Base-by-base conservation (phyloP, 2,888 invertebrate genomes). In the Lochmaea capreae region DNA sequence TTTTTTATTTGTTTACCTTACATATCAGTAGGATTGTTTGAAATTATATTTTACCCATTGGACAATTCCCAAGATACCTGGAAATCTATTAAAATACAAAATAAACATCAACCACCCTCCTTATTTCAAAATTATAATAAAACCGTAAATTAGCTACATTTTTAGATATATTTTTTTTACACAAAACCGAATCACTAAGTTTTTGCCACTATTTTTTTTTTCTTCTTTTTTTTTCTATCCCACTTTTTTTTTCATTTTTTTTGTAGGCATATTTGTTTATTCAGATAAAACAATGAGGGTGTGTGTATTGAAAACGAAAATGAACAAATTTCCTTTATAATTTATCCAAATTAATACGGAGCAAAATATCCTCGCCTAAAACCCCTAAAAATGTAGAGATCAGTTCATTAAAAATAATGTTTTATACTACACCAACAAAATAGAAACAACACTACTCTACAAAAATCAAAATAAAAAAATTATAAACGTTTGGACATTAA, bases 341-440 rank as follows among this genome's bases (percentile, higher is more conserved):
- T 79, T 78, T 78, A 63, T 42, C 49, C 67, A 62, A 46, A 67
- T 92, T 91, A 93, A 90, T 93, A 93, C 81, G 92, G 92, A 85
- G 89, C 89, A 88, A 91, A 93, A 89, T 91, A 93, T 83, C 87
- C 92, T 86, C 93, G 91, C 88, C 92, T 91, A 89, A 88, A 91
- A 86, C 90, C 91, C 90, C 93, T 93, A 89, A 87, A 89, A 90
- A 89, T 88, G 89, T 88, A 88, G 81, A 84, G 76, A 84, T 84
- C 83, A 84, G 83, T 83, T 83, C 84, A 79, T 83, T 84, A 81
- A 83, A 80, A 82, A 73, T 78, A 75, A 77, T 77, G 74, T 73
- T 67, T 76, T 71, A 79, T 74, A 73, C 71, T 54, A 63, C 62
- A 77, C n/a, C 58, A 71, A 74, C 76, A 81, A 81, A 80, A 79